Conservation (phyloP, 2,113 vertebrate genomes). For the Mirza zaza region DNA sequence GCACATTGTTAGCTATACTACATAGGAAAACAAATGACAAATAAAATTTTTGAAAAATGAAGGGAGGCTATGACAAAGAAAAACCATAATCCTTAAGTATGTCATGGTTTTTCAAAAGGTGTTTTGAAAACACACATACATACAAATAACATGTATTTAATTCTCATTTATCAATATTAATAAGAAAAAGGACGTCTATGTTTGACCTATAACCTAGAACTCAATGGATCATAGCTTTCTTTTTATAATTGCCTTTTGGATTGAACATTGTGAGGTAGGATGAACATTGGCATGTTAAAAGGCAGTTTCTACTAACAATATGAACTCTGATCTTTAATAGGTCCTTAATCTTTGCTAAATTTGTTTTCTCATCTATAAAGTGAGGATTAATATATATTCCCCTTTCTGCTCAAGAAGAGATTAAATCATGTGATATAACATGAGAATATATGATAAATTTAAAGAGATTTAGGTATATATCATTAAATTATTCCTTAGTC, state of each 20-base stretch:
- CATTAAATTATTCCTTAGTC: constrained; percentile 34
- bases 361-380: constrained; percentile 33
- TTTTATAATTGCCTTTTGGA: neutral
- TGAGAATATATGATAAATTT: neutral
- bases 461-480: constrained; percentile 31
- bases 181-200: constrained; percentile 12
- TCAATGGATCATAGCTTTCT: neutral
- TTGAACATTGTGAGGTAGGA: neutral
- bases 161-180: neutral
- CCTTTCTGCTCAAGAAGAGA: constrained; percentile 11
- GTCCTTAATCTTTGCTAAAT: constrained; percentile 42
- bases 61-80: neutral
- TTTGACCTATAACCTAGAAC: neutral
- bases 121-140: constrained; percentile 1
- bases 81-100: neutral
- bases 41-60: constrained; percentile 38
- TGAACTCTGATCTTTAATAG: constrained; percentile 36
- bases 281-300: constrained; percentile 16
- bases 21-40: neutral
- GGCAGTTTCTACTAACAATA: neutral
- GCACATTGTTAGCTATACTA: neutral
- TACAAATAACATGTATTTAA: neutral
- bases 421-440: neutral
- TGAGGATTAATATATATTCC: neutral
- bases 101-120: neutral